These are phyloP conservation scores for Melanerpes aurifrons DNA, from an alignment of 2,113 vertebrate species.

Conservation along the genomic window DNA sequence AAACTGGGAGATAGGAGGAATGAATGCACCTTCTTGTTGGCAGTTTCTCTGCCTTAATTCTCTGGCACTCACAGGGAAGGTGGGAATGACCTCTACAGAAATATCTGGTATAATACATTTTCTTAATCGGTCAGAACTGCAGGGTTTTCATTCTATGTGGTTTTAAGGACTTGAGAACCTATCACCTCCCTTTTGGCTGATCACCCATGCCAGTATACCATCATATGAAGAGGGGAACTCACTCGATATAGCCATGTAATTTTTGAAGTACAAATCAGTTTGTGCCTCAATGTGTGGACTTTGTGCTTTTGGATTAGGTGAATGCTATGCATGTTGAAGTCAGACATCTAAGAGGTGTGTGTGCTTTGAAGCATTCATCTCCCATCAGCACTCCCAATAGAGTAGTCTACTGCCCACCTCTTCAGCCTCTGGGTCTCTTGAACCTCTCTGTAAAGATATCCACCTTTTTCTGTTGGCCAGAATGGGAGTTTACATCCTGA, in stretches of 20 bases:
- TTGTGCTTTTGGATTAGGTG: neutral
- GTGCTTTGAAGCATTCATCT: neutral
- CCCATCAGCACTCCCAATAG: neutral
- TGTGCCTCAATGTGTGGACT: neutral
- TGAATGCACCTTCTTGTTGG: neutral
- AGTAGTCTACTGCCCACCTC: neutral
- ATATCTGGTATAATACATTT: neutral
- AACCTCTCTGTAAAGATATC: neutral
- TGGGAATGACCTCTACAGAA: neutral
- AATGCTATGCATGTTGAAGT: neutral
- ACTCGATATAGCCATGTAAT: neutral
- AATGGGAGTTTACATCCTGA: neutral
- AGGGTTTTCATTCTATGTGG: neutral
- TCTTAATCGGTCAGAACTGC: neutral
- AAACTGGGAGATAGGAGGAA: neutral
- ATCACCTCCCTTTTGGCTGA: neutral
- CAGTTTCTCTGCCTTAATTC: neutral
- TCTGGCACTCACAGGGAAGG: neutral
- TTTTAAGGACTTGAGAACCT: neutral
- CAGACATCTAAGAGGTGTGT: neutral
- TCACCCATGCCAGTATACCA: neutral
- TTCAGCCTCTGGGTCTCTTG: neutral
- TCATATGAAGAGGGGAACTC: neutral
- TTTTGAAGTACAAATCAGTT: neutral
- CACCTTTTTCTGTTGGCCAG: neutral